Conservation (phyloP, 2,113 vertebrate genomes). For the Myotis lucifugus region DNA sequence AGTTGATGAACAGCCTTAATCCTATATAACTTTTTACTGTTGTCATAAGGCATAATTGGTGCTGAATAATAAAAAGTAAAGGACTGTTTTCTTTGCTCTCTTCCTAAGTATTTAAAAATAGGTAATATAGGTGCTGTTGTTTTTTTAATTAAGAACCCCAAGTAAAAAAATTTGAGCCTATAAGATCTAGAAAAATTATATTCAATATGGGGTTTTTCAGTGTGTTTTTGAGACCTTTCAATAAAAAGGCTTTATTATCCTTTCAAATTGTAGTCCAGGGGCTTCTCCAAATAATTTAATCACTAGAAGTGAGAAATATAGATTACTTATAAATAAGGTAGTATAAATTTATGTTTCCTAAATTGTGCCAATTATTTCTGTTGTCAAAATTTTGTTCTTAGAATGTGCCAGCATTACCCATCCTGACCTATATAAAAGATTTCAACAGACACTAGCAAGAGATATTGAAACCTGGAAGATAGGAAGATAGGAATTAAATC, state of each 20-base stretch:
- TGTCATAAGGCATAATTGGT: background rate
- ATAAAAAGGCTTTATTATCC: background rate
- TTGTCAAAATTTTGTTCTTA: slow-evolving; percentile 26
- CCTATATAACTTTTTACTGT: background rate
- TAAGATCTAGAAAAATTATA: slow-evolving; percentile 1
- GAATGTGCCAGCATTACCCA: background rate
- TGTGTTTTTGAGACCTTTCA: slow-evolving; percentile 5
- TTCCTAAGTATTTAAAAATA: slow-evolving; percentile 36
- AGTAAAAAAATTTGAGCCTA: background rate
- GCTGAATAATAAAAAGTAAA: slow-evolving; percentile 42
- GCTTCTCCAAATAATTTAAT: background rate
- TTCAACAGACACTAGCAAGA: background rate
- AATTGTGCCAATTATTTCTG: slow-evolving; percentile 26
- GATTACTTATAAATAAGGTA: background rate
- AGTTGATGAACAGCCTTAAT: slow-evolving; percentile 19
- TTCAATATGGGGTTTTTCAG: background rate
- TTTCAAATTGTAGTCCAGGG: background rate
- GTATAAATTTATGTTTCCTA: background rate
- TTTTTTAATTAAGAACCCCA: background rate
- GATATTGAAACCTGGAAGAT: slow-evolving; percentile 36
- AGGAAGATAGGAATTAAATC: slow-evolving; percentile 54
- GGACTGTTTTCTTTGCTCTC: background rate
- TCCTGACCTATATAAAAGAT: slow-evolving; percentile 33
- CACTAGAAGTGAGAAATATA: background rate
- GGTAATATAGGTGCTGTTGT: background rate